Evolutionary conservation across 64 coral and sea anemone genomes (phyloP).

Genomic region (Catalaphyllia jardinei): DNA sequence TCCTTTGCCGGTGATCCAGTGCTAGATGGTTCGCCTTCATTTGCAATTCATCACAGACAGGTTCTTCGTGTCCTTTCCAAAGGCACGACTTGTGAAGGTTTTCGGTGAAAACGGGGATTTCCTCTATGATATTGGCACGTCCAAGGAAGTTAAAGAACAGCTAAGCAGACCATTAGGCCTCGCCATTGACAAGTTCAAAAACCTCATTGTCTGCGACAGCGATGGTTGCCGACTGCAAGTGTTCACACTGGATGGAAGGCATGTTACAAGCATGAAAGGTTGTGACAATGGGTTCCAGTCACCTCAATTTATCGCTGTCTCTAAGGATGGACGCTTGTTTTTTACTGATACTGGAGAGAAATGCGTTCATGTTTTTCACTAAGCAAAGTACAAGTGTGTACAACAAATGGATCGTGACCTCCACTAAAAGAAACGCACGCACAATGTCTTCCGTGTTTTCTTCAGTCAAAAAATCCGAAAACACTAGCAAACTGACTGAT

Average conservation of each 20-base stretch:
- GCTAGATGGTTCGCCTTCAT: constrained; percentile 4
- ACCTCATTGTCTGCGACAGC: constrained; percentile 47
- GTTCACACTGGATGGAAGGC: constrained; percentile 30
- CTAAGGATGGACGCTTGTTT: constrained; percentile 19
- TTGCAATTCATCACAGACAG: constrained; percentile 21
- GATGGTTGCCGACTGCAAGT: constrained; percentile 33
- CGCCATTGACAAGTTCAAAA: constrained; percentile 9
- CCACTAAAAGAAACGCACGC: too few species aligned
- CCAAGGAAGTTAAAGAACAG: neutral
- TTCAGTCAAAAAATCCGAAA: too few species aligned
- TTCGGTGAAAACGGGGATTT: constrained; percentile 4
- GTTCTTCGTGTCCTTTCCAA: constrained; percentile 21
- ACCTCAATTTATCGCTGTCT: constrained; percentile 35
- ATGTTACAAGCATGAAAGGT: constrained; percentile 1
- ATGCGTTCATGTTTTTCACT: too few species aligned
- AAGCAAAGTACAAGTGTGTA: too few species aligned
- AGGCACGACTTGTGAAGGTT: constrained; percentile 21
- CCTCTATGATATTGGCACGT: neutral
- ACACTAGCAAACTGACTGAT: too few species aligned
- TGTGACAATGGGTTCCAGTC: neutral
- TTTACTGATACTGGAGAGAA: neutral
- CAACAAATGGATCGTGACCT: too few species aligned
- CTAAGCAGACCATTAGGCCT: constrained; percentile 6
- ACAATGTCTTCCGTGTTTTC: too few species aligned
- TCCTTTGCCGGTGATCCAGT: neutral